Evolutionary conservation across 2,888 invertebrate genomes (phyloP).

Genomic region (Drosophila borealis): DNA sequence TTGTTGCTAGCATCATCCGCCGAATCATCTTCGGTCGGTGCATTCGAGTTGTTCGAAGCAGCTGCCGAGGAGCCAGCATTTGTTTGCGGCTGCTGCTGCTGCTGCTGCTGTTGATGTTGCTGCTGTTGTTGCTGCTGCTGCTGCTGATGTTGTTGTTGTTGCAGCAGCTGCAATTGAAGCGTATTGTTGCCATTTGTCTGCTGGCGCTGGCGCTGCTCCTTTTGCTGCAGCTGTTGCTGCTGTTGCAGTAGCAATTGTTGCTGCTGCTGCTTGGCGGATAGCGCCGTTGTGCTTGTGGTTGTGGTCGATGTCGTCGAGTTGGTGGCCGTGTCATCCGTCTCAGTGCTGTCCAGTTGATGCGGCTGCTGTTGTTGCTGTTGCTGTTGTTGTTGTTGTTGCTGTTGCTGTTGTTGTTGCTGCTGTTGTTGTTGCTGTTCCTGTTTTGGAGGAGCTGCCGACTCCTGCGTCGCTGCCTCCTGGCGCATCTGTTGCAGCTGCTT

Average conservation of each 20-base stretch:
- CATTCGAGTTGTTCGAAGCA: conserved; percentile 72
- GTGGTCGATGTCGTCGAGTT: conserved; percentile 78
- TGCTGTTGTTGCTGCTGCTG: conserved; percentile 48
- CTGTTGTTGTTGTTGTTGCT: conserved; percentile 4
- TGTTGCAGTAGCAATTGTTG: conserved; percentile 24
- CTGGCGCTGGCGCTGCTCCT: conserved; percentile 43
- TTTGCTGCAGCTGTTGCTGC: conserved; percentile 31
- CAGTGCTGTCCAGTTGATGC: conserved; percentile 65
- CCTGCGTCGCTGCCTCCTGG: conserved; percentile 37
- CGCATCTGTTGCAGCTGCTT: conserved; percentile 81
- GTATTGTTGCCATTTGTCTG: conserved; percentile 66
- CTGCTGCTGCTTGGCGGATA: conserved; percentile 59
- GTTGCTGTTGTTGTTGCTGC: conserved; percentile 8
- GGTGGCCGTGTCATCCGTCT: conserved; percentile 73
- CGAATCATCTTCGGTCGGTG: conserved; percentile 76
- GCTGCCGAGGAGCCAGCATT: conserved; percentile 47
- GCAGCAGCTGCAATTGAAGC: conserved; percentile 48
- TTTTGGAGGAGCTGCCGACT: neutral
- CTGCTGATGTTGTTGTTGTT: conserved; percentile 51
- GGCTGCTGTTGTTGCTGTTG: conserved; percentile 14
- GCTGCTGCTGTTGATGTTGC: conserved; percentile 43
- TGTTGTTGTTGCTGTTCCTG: conserved; percentile 22
- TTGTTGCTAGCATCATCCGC: conserved; percentile 79
- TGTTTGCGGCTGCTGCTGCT: conserved; percentile 48
- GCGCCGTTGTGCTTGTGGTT: conserved; percentile 66